phyloP scores from a whole-genome alignment of 2,888 invertebrate genomes.

The Escarpia spicata region DNA sequence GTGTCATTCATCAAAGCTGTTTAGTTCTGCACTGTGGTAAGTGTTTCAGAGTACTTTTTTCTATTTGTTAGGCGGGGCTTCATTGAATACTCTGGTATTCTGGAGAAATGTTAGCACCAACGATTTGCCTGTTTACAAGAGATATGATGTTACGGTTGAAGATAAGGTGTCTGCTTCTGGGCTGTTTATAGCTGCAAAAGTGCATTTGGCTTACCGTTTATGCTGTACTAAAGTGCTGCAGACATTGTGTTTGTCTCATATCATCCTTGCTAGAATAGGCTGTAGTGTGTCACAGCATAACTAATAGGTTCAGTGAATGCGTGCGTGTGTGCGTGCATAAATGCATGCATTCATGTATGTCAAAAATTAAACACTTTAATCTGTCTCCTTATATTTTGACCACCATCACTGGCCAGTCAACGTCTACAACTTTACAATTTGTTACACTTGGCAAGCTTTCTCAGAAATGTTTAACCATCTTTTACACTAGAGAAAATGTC shows the following conservation, averaged over 20 bases:
- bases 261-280: not conserved
- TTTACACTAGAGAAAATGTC: no score
- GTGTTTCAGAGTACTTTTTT: not conserved
- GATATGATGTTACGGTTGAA: not conserved
- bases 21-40: not conserved
- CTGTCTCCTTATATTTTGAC: not conserved
- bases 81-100: not conserved
- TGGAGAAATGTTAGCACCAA: not conserved
- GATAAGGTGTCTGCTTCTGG: constrained; percentile 8
- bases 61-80: not conserved
- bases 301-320: not conserved
- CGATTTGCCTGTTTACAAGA: not conserved
- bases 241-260: not conserved
- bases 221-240: not conserved
- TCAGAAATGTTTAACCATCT: no score
- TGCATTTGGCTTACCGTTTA: not conserved
- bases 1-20: not conserved
- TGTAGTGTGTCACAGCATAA: not conserved
- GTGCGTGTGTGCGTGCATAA: not conserved
- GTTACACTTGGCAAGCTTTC: no score
- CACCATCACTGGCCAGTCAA: no score
- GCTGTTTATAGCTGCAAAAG: not conserved
- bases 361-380: not conserved
- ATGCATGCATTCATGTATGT: not conserved
- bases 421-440: no score